These are phyloP conservation scores for Drosophila gunungcola DNA, from an alignment of 1,140 invertebrate species.

Conservation along the genomic window DNA sequence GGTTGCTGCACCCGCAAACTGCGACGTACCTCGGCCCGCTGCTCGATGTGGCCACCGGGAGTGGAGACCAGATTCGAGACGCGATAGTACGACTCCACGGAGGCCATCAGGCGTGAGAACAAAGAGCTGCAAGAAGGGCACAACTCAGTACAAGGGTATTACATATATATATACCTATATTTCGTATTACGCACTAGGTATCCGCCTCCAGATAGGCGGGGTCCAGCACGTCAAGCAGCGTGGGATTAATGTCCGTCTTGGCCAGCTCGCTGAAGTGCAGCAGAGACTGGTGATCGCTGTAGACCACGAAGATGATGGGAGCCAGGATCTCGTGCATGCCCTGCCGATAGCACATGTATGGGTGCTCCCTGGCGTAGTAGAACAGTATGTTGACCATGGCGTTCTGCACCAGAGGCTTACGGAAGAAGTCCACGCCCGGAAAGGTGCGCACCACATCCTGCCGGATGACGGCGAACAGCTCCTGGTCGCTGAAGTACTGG, in stretches of 20 bases:
- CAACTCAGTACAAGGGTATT: background rate
- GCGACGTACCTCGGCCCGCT: conserved; percentile 40
- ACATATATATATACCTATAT: no score
- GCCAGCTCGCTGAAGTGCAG: conserved; percentile 81
- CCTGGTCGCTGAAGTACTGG: conserved; percentile 92
- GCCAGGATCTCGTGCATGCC: conserved; percentile 95
- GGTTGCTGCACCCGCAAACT: conserved; percentile 6
- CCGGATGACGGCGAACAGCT: conserved; percentile 89
- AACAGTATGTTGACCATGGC: conserved; percentile 88
- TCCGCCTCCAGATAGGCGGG: conserved; percentile 90
- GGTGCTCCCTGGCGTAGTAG: conserved; percentile 90
- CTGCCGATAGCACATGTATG: conserved; percentile 90
- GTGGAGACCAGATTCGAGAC: conserved; percentile 86
- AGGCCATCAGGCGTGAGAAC: conserved; percentile 90
- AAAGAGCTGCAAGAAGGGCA: conserved; percentile 86
- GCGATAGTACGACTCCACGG: conserved; percentile 89
- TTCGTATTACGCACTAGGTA: conserved; percentile 88
- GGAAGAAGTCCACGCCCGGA: conserved; percentile 92
- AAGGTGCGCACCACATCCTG: conserved; percentile 93
- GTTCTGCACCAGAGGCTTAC: conserved; percentile 88
- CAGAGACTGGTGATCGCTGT: conserved; percentile 90
- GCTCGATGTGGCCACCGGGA: conserved; percentile 83
- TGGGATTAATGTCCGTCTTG: conserved; percentile 83
- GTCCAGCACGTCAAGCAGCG: conserved; percentile 87
- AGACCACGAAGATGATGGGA: conserved; percentile 90